Conservation (phyloP, 2,888 invertebrate genomes). For the Itoplectis maculator region DNA sequence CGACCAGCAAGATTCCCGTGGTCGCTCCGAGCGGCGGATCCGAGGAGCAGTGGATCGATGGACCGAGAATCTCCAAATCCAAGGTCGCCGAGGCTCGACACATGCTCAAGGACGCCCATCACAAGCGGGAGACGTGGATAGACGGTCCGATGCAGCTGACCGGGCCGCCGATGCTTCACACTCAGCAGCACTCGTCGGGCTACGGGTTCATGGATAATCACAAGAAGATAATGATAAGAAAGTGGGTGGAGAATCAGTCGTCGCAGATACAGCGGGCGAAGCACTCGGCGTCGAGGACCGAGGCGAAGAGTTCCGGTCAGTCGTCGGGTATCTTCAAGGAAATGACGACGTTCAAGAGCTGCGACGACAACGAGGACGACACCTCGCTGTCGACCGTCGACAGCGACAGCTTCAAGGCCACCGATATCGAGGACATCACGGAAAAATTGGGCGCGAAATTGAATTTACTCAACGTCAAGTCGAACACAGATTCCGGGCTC, state of each 20-base stretch:
- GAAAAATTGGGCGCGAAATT: slow-evolving; percentile 81
- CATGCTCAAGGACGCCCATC: slow-evolving; percentile 91
- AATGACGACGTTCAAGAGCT: slow-evolving; percentile 88
- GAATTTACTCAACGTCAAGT: slow-evolving; percentile 81
- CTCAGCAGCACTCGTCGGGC: slow-evolving; percentile 86
- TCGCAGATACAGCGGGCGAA: slow-evolving; percentile 91
- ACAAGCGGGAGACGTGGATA: slow-evolving; percentile 97
- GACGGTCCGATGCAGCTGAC: slow-evolving; percentile 94
- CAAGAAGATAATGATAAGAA: slow-evolving; percentile 96
- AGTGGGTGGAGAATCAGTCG: slow-evolving; percentile 97
- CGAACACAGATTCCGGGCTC: slow-evolving; percentile 82
- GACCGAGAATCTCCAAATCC: slow-evolving; percentile 94
- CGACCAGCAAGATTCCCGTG: slow-evolving; percentile 83
- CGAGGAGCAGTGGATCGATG: slow-evolving; percentile 98
- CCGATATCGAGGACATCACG: slow-evolving; percentile 82
- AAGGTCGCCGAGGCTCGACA: slow-evolving; percentile 93
- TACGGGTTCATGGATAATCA: slow-evolving; percentile 97
- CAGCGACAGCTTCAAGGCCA: slow-evolving; percentile 81
- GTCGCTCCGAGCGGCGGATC: slow-evolving; percentile 85
- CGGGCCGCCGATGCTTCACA: slow-evolving; percentile 85
- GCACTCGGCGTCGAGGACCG: slow-evolving; percentile 86
- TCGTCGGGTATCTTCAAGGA: slow-evolving; percentile 85
- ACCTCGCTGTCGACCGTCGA: slow-evolving; percentile 81
- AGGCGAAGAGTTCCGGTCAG: slow-evolving; percentile 83
- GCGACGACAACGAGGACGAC: slow-evolving; percentile 86